Base-by-base conservation (phyloP, 2,113 vertebrate genomes). In the Entomyzon cyanotis region DNA sequence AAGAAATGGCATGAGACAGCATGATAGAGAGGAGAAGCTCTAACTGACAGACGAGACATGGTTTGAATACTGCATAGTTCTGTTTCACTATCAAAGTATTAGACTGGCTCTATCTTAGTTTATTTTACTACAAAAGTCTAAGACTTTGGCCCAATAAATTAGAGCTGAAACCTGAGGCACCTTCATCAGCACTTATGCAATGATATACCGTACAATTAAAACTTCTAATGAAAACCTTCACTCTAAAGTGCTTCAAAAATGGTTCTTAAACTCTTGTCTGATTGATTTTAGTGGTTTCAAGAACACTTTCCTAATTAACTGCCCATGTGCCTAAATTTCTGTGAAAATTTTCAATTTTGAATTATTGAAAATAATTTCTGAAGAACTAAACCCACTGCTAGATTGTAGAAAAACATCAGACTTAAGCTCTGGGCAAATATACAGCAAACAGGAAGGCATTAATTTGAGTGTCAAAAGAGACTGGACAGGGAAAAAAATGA, bases 401-500 rank as follows among this genome's bases (percentile, higher is more conserved):
- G 27, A 90, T 5, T n/a, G 55, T 2, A 76, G 50, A 65, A 94
- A 87, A 96, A 83, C 17, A 87, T 20, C 25, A 78, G 33, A 69
- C 31, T 53, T 60, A 12, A 82, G 22, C 25, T 69, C 62, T 79
- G n/a, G 10, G 49, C 62, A 85, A 89, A 96, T 19, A 93, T 11
- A 79, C 3, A 80, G 23, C 11, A 83, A 87, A 80, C 13, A 69
- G 22, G 14, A 94, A 83, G 79, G 67, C 53, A 88, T 81, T 83
- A 59, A 90, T 70, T 84, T 3, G 3, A 79, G 56, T 70, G 76
- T 90, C 78, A 69, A 83, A 94, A 91, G 39, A 80, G 59, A 35
- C 75, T 52, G 50, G 63, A 60, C 35, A 77, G 63, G 90, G 63
- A 89, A 89, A 93, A 93, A 87, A 91, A 95, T 9, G 30, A 93